Evolutionary conservation across 2,113 vertebrate genomes (phyloP), one percentile per base, ranked within the genome.

Genomic region (Romanogobio albipinnatus): DNA sequence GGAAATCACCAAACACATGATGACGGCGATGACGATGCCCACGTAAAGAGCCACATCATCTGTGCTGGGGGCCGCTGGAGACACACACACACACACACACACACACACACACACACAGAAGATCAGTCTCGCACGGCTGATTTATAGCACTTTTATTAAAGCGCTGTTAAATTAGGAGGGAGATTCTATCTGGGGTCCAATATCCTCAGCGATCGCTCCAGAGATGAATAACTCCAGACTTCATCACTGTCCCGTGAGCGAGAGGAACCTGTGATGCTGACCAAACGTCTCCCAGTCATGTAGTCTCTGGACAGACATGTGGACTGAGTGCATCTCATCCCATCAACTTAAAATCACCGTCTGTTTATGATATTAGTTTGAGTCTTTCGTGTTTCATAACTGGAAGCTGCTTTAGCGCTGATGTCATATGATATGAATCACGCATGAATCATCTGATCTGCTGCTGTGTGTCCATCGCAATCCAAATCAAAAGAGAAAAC

Each of bases 21-120:
- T 96, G 85, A 97, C 95, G 0, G 96, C 96, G 0, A 96, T 96
- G 81, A 96, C 95, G 0, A 97, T 91, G 74, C 96, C 96, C 0
- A 96, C 96, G 0, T 97, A 97, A 11, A 97, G 94, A 9, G 96
- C 96, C 0, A 97, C 95, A 0, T 96, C 95, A 6, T 97, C 96
- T 0, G 96, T 95, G 79, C 96, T 95, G 14, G 96, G 96, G 62
- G 96, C 96, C 82, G 96, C 96, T 97, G 74, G 9, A 49, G 84
- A 59, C 6, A 71, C 1, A 66, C 15, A 75, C 73, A 74, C 29
- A 29, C 22, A 79, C 39, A 71, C 33, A 79, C 9, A 22, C 17
- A 43, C 13, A 53, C 29, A 14, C 8, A 19, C 14, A 62, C 51
- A 82, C 45, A 56, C 49, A 43, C 59, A 68, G 22, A 66, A 17